Percentiles rank a stretch among this genome's conserved stretches.
Conservation (phyloP, 2,113 vertebrate genomes). For the Himantopus leucocephalus region DNA sequence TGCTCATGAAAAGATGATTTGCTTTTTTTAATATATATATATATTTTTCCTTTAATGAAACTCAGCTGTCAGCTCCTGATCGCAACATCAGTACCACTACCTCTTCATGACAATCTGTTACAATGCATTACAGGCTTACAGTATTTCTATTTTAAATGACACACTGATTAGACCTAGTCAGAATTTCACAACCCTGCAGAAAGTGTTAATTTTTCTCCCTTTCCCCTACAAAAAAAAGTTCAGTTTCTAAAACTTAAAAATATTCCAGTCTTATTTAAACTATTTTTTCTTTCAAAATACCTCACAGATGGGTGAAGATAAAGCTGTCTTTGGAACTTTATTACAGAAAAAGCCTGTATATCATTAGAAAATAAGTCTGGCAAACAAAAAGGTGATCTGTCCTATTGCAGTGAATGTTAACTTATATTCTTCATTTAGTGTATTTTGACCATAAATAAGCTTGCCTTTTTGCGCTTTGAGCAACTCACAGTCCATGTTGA, state of each 20-base stretch:
- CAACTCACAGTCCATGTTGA: neutral
- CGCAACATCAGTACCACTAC: neutral
- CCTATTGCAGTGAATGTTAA: neutral
- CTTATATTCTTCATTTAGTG: neutral
- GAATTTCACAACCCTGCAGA: neutral
- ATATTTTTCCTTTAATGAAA: neutral
- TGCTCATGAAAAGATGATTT: fast-evolving
- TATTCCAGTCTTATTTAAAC: neutral
- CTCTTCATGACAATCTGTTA: neutral
- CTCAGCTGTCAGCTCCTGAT: neutral
- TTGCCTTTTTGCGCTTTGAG: neutral
- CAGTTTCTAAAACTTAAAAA: neutral
- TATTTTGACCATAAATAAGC: neutral
- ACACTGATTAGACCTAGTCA: neutral
- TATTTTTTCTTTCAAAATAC: neutral
- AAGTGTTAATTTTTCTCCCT: neutral
- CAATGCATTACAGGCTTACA: neutral
- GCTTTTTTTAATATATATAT: neutral
- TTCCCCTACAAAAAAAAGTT: neutral
- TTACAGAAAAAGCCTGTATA: neutral
- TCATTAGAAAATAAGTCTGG: neutral
- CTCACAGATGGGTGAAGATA: neutral
- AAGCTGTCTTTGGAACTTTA: neutral
- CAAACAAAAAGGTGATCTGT: neutral
- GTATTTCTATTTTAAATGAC: neutral